These are phyloP conservation scores for Varecia variegata DNA, from an alignment of 2,797 vertebrate species.

Conservation along the genomic window DNA sequence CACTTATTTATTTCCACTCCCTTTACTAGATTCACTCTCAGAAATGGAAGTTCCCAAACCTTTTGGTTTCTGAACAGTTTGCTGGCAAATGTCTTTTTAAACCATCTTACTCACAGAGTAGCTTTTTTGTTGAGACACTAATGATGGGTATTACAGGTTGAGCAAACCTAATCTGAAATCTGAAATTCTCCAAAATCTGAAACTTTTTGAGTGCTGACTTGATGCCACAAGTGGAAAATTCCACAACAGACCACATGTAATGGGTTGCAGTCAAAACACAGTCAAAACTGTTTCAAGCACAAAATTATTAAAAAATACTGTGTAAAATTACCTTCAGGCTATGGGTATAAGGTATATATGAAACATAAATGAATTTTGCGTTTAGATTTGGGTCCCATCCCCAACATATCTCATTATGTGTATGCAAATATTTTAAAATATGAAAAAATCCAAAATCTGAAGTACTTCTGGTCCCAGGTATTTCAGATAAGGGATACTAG, in stretches of 20 bases:
- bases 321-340: background rate
- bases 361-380: background rate
- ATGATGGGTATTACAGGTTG: background rate
- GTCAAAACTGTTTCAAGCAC: background rate
- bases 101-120: background rate
- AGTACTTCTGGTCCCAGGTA: background rate
- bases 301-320: background rate
- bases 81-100: slow-evolving; percentile 29
- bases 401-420: background rate
- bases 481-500: background rate
- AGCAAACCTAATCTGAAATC: background rate
- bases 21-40: slow-evolving; percentile 37
- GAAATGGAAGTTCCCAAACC: slow-evolving; percentile 2
- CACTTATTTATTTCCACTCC: slow-evolving; percentile 1
- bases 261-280: background rate
- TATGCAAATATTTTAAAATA: background rate
- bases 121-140: background rate
- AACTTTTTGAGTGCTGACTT: background rate
- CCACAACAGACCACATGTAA: background rate
- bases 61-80: slow-evolving; percentile 50
- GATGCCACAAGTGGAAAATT: background rate
- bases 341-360: background rate
- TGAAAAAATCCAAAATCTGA: background rate
- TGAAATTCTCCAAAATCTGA: background rate
- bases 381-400: background rate